Base-by-base conservation (phyloP, 2,888 invertebrate species). In the Hanleya hanleyi region DNA sequence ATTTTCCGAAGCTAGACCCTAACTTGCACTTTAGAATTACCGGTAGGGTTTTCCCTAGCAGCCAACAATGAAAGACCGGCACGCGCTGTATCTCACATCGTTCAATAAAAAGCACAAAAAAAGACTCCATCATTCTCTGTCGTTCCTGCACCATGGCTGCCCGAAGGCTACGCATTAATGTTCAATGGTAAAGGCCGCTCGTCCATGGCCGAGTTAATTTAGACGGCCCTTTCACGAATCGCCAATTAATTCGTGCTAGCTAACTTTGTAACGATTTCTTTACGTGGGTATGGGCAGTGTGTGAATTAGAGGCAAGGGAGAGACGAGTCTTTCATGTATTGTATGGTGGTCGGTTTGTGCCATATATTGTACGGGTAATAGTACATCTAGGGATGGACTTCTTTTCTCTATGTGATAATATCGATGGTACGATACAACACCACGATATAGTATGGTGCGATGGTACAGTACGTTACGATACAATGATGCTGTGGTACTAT, bases 181-280 rank as follows among this genome's bases (percentile, higher is more conserved):
- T 57, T 9, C 57, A 57, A 57, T 57, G 26, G 57, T 57, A 57
- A 57, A 57, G n/a, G 29, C 57, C 29, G 57, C 29, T 57, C 57
- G 57, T 4, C 57, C 57, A 57, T 57, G 26, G 57, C 57, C 57
- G 32, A 57, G 57, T 57, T 57, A 57, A 57, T 57, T 57, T 57
- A 57, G 57, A 57, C 57, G 5, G 57, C 22, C 57, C 57, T 57
- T 57, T 57, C 57, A 57, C 57, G 57, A 57, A 57, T 57, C 29
- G 57, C 26, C 57, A 57, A 57, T 57, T 57, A 57, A 57, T 57
- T 32, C n/a, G 57, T 22, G 29, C 57, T 57, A 57, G 57, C 57
- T 57, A 57, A 57, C 57, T 29, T 57, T 57, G 57, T 57, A 57
- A 29, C 57, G 57, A 57, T 22, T 57, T 57, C 32, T 57, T 57